Evolutionary conservation across 2,113 vertebrate species (phyloP).

Genomic region (Raphicerus campestris): DNA sequence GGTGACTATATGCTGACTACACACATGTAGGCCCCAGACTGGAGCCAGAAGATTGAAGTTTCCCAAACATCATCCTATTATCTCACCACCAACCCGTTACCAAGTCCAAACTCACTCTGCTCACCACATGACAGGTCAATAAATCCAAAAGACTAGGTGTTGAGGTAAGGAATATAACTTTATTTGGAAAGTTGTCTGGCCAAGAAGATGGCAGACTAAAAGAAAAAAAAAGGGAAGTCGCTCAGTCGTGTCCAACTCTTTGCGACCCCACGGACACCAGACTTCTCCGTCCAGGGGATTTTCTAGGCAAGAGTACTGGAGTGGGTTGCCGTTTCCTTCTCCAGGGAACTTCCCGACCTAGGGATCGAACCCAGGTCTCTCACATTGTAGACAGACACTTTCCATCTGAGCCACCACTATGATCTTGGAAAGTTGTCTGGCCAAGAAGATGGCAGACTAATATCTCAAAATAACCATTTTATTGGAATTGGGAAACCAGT

Average conservation of each 20-base stretch:
- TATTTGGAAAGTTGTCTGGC: background rate
- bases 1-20: background rate
- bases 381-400: too few species aligned
- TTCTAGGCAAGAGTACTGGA: too few species aligned
- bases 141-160: background rate
- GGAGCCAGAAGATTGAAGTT: background rate
- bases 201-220: background rate
- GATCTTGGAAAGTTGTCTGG: background rate
- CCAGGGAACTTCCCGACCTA: too few species aligned
- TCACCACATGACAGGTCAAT: background rate
- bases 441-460: background rate
- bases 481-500: background rate
- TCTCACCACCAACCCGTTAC: background rate
- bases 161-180: background rate
- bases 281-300: too few species aligned
- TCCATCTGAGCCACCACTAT: too few species aligned
- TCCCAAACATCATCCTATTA: background rate
- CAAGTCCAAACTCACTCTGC: background rate
- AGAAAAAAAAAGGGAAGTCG: too few species aligned
- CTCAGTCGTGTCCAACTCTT: too few species aligned
- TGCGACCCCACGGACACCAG: too few species aligned
- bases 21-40: background rate
- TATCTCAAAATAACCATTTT: background rate
- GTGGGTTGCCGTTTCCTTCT: too few species aligned
- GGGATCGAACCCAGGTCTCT: too few species aligned